Percentiles rank a stretch among this genome's conserved stretches.
These are phyloP conservation scores for Falcaria lacertinaria DNA, from an alignment of 2,888 invertebrate species.

Conservation along the genomic window DNA sequence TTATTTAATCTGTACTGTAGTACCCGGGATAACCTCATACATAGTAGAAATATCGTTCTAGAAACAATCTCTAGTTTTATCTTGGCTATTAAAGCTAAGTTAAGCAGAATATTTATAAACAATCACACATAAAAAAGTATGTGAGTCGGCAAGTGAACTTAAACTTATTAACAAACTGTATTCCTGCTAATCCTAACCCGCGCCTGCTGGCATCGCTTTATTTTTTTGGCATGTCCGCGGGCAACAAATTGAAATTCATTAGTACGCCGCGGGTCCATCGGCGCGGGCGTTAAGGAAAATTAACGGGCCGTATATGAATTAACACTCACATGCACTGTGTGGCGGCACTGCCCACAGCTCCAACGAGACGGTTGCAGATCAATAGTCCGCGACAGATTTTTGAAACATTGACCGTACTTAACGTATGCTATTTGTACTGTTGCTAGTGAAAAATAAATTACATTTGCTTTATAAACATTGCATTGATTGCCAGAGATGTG, in stretches of 20 bases:
- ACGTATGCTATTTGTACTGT: background rate
- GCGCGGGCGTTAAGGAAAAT: constrained; percentile 70
- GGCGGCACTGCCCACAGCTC: constrained; percentile 7
- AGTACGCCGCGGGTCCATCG: constrained; percentile 52
- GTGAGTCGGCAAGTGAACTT: background rate
- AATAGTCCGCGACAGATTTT: constrained; percentile 44
- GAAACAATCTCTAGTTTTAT: too few relatives aligned
- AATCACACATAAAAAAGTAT: too few relatives aligned
- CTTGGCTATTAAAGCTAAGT: too few relatives aligned
- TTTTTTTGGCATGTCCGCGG: constrained; percentile 48
- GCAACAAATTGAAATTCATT: constrained; percentile 76
- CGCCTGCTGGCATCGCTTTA: constrained; percentile 20
- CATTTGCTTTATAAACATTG: too few relatives aligned
- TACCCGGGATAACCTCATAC: too few relatives aligned
- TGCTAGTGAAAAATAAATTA: too few relatives aligned
- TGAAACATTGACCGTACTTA: constrained; percentile 7
- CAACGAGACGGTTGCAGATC: constrained; percentile 31
- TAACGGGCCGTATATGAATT: constrained; percentile 73
- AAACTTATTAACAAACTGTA: constrained; percentile 15
- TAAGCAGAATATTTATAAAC: too few relatives aligned
- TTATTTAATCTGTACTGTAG: too few relatives aligned
- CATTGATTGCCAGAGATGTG: too few relatives aligned
- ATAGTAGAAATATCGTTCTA: too few relatives aligned
- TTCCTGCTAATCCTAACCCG: constrained; percentile 23
- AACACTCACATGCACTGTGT: constrained; percentile 46